A percentile compares a stretch with the other conserved stretches of the same genome.
These are phyloP conservation scores for Synanthedon myopaeformis DNA, from an alignment of 2,888 invertebrate species.

Conservation along the genomic window DNA sequence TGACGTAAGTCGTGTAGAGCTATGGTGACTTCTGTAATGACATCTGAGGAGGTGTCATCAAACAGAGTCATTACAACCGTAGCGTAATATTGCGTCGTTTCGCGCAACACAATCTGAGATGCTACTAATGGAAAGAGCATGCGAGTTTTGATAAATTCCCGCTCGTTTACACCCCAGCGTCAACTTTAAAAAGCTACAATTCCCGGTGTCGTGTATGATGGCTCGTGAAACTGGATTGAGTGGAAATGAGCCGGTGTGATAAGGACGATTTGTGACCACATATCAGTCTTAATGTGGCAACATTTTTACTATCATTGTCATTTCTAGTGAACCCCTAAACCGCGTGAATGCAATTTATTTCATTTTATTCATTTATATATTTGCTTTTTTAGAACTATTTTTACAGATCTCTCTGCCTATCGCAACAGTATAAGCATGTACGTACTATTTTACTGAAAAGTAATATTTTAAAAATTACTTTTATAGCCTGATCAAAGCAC, in stretches of 20 bases:
- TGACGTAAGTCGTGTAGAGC: slow-evolving; percentile 29
- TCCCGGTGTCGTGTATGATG: slow-evolving; percentile 21
- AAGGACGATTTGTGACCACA: slow-evolving; percentile 27
- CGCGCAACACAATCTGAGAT: slow-evolving; percentile 54
- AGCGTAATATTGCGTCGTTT: slow-evolving; percentile 53
- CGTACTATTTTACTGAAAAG: no score
- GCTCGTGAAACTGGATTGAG: slow-evolving; percentile 43
- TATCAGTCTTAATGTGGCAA: neutral
- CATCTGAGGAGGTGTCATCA: slow-evolving; percentile 39
- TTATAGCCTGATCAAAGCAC: no score
- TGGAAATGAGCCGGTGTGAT: slow-evolving; percentile 55
- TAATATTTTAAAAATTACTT: no score
- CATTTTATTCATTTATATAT: no score
- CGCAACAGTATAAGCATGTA: no score
- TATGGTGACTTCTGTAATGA: slow-evolving; percentile 55
- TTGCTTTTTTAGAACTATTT: no score
- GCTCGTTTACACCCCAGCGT: slow-evolving; percentile 32
- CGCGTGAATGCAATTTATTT: no score
- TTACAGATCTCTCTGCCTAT: no score
- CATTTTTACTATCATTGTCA: no score
- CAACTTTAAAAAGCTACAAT: slow-evolving; percentile 27
- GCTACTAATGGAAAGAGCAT: slow-evolving; percentile 61
- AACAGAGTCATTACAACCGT: slow-evolving; percentile 51
- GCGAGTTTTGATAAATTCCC: slow-evolving; percentile 55
- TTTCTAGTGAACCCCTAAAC: no score